These are phyloP conservation scores for Coelopa pilipes DNA, from an alignment of 2,888 invertebrate species.

Conservation along the genomic window DNA sequence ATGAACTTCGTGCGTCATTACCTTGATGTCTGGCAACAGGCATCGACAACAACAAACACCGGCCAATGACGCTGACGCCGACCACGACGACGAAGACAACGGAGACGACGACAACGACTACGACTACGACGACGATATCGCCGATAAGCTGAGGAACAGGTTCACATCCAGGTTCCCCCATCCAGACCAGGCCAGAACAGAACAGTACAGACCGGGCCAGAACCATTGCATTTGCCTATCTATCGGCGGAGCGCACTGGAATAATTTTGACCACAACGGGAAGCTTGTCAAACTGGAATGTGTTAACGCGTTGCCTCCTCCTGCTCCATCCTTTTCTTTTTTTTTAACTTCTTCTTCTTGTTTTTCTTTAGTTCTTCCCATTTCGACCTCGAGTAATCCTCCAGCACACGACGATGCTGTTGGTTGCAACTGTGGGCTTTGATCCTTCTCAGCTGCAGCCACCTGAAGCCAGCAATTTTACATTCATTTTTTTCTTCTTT, in stretches of 20 bases:
- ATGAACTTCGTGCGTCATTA: constrained; percentile 21
- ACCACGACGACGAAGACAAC: background rate
- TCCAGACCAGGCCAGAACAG: background rate
- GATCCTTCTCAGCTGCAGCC: constrained; percentile 4
- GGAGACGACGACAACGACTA: background rate
- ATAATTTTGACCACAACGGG: constrained; percentile 27
- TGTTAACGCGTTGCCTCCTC: constrained; percentile 15
- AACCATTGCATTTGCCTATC: constrained; percentile 20
- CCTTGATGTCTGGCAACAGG: constrained; percentile 11
- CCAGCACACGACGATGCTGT: too few relatives aligned
- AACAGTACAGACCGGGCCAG: too few relatives aligned
- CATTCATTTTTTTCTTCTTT: too few relatives aligned
- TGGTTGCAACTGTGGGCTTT: background rate
- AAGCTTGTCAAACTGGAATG: constrained; percentile 35
- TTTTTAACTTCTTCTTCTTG: background rate
- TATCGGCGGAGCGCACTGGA: background rate
- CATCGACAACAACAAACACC: background rate
- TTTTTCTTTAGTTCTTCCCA: background rate
- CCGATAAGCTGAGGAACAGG: constrained; percentile 2
- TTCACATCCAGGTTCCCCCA: constrained; percentile 2
- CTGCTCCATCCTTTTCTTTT: background rate
- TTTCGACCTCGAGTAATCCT: background rate
- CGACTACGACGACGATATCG: too few relatives aligned
- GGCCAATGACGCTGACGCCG: background rate
- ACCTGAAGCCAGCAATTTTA: too few relatives aligned